Conservation (phyloP, 2,113 vertebrate species). For the Monarcha castaneiventris region DNA sequence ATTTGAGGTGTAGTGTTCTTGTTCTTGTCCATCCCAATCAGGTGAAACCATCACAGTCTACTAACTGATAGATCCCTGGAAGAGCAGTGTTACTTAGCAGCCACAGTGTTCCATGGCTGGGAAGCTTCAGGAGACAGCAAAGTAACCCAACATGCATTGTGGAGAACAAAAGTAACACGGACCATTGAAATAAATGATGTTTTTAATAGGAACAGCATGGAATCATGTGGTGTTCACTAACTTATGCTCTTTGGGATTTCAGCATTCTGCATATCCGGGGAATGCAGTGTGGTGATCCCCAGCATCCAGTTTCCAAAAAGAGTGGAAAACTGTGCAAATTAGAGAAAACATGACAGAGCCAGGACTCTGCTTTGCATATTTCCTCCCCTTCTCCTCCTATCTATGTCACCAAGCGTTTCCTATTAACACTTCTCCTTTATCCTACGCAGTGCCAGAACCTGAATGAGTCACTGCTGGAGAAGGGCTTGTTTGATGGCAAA, state of each 20-base stretch:
- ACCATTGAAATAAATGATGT: not conserved
- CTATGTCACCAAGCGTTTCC: not conserved
- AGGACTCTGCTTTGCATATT: constrained; percentile 28
- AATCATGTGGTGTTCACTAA: not conserved
- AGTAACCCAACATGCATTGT: not conserved
- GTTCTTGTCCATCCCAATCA: not conserved
- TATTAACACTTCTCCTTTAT: not conserved
- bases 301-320: not conserved
- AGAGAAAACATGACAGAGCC: not conserved
- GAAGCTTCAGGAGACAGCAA: not conserved
- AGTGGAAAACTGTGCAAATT: not conserved
- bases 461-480: constrained; percentile 38
- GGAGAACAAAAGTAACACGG: not conserved
- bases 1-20: not conserved
- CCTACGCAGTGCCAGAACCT: not conserved
- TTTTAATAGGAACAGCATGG: not conserved
- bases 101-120: not conserved
- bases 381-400: constrained; percentile 4
- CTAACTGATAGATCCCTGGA: not conserved
- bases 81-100: not conserved
- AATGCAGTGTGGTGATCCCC: not conserved
- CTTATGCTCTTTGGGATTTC: not conserved
- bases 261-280: not conserved
- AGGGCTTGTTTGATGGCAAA: constrained; percentile 24
- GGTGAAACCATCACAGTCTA: not conserved